Evolutionary conservation across 2,888 invertebrate genomes (phyloP), one percentile per base, ranked within the genome.

Genomic region (Caenorhabditis sp.): DNA sequence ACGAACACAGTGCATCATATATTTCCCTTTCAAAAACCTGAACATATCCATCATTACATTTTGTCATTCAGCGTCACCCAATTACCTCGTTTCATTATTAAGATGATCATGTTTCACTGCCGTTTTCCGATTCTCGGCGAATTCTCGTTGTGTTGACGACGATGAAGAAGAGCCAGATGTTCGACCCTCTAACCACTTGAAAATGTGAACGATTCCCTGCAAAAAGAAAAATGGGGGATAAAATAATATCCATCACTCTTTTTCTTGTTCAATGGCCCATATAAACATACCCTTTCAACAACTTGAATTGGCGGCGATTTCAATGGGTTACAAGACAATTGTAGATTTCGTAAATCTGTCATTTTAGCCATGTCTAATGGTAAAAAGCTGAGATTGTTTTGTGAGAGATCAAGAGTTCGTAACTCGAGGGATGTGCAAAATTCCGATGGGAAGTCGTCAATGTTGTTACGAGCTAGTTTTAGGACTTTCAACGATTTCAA

Each of bases 331-430:
- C 68, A 63, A 12, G 62, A 66, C 1, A 76, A 31, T 24, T 62
- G 53, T 27, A 76, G 43, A 17, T 66, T 51, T 27, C 62, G 61
- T 36, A 76, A 61, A 50, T 68, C 65, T 8, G 53, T 78, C 78
- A 78, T 77, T 68, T 77, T 78, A 17, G 67, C 55, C 57, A 80
- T 68, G 51, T 80, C 76, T 2, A 65, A 62, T 14, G 80, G 78
- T 57, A 80, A 66, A 54, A 65, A 70, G 6, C 75, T 66, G 57
- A 80, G 31, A n/a, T 71, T 69, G 60, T 80, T 80, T 14, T 69
- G 66, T 12, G 78, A 64, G 23, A 80, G 66, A 62, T 80, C 78
- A 66, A 80, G 53, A 5, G 72, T 77, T 14, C 76, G 69, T 49
- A 80, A 55, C 17, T 76, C 61, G 36, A 80, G 43, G 0, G 71